Evolutionary conservation across 2,888 invertebrate genomes (phyloP), one percentile per base, ranked within the genome.

Genomic region (Caenorhabditis imperialis): DNA sequence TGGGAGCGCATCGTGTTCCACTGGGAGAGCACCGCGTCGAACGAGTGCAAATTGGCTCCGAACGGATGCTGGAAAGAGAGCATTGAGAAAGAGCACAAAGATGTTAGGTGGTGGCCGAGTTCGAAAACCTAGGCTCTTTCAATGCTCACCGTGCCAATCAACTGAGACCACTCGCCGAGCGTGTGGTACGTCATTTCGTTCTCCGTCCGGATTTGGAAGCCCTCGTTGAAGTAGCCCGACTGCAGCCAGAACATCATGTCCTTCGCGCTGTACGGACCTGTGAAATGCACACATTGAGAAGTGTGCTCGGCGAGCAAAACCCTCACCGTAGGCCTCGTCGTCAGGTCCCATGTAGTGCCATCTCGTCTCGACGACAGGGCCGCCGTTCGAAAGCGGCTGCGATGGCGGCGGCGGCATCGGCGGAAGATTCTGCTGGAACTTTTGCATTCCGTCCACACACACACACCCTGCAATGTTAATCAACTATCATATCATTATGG

Each of bases 191-290:
- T 92, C 57, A 91, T 91, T 50, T 93, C 92, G 35, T 92, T 92
- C 82, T 91, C 91, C 89, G 94, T 94, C 67, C 95, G 91, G 0
- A 95, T 94, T 92, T 93, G 94, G 1, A 95, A 94, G 0, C 90
- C 90, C 47, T 89, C 88, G 88, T 93, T 93, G 88, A 95, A 96
- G 87, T 93, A 92, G 1, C 94, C 94, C 76, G 94, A 93, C 70
- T 92, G 91, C 1, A 92, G 91, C 94, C 95, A 96, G 67, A 93
- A 92, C 37, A 93, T 91, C 96, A 97, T 97, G 90, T 96, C 93
- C 69, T 92, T 90, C 20, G 93, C 93, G 3, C 92, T 91, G 88
- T 93, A 93, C 0, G 96, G 96, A 0, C 97, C 96, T 77, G 47
- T n/a, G n/a, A n/a, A n/a, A n/a, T n/a, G n/a, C n/a, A n/a, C n/a